A percentile compares a stretch with the other conserved stretches of the same genome.
These are phyloP conservation scores for Actinia tenebrosa DNA, from an alignment of 64 coral and sea anemone species.

Conservation along the genomic window DNA sequence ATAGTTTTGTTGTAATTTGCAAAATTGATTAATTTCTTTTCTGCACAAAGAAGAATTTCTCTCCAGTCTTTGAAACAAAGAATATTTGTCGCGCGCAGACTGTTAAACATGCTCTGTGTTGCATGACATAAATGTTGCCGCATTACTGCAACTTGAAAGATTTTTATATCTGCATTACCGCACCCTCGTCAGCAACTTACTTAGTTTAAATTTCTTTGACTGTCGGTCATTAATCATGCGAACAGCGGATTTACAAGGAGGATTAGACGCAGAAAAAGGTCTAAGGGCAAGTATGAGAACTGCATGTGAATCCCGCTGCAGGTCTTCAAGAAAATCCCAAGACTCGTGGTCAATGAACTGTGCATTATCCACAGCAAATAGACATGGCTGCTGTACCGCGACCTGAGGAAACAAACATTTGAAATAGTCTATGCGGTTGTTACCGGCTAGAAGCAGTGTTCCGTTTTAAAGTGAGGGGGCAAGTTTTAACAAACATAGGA, in stretches of 20 bases:
- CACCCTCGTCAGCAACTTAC: slow-evolving; percentile 27
- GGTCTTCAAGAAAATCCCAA: slow-evolving; percentile 95
- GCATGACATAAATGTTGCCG: too few relatives aligned
- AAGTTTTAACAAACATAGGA: too few relatives aligned
- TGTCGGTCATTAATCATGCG: slow-evolving; percentile 46
- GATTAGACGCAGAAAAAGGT: slow-evolving; percentile 78
- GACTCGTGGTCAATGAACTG: slow-evolving; percentile 94
- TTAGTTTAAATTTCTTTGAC: slow-evolving; percentile 68
- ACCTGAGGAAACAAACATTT: slow-evolving; percentile 33
- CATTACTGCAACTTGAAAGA: too few relatives aligned
- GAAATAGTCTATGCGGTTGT: neutral
- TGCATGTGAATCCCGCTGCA: slow-evolving; percentile 91
- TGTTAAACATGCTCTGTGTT: too few relatives aligned
- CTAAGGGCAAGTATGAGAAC: slow-evolving; percentile 72
- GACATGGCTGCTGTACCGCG: slow-evolving; percentile 76
- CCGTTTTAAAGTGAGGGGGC: too few relatives aligned
- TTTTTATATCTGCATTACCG: too few relatives aligned
- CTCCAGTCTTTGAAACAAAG: too few relatives aligned
- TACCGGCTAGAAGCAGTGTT: too few relatives aligned
- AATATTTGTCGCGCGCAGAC: too few relatives aligned
- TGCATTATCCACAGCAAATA: slow-evolving; percentile 88
- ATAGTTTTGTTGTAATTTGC: too few relatives aligned
- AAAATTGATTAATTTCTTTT: too few relatives aligned
- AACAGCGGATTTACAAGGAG: slow-evolving; percentile 57
- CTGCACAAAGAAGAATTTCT: too few relatives aligned